Evolutionary conservation across 2,113 vertebrate species (phyloP).

Genomic region (Myrmecobius fasciatus): DNA sequence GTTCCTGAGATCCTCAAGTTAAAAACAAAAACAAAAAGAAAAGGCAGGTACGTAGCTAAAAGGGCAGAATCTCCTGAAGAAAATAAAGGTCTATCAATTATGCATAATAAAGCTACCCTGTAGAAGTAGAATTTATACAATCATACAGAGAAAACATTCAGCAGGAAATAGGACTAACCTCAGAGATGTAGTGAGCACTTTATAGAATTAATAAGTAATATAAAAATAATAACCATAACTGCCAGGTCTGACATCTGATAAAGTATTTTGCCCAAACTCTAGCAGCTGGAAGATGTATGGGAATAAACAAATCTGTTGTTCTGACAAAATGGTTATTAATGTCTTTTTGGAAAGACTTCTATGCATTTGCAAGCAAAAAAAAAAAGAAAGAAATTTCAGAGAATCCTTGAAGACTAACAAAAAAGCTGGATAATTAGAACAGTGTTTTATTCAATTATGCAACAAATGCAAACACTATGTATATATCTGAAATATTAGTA

Average conservation of each 20-base stretch:
- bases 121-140: not conserved
- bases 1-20: not conserved
- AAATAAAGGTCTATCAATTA: not conserved
- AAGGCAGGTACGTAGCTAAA: not conserved
- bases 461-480: constrained; percentile 57
- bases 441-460: constrained; percentile 59
- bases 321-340: not conserved
- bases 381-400: constrained; percentile 35
- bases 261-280: not conserved
- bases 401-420: constrained; percentile 58
- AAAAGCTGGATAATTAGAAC: constrained; percentile 54
- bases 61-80: not conserved
- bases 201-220: constrained; percentile 17
- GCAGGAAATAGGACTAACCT: not conserved
- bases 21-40: too few species aligned
- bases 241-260: not conserved
- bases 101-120: not conserved
- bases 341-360: constrained; percentile 47
- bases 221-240: constrained; percentile 30
- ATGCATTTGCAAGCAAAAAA: constrained; percentile 20
- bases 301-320: not conserved
- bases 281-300: constrained; percentile 14
- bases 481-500: constrained; percentile 54
- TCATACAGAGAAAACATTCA: not conserved
- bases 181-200: not conserved